Conservation (phyloP, 1,140 invertebrate species). For the Orius insidiosus region DNA sequence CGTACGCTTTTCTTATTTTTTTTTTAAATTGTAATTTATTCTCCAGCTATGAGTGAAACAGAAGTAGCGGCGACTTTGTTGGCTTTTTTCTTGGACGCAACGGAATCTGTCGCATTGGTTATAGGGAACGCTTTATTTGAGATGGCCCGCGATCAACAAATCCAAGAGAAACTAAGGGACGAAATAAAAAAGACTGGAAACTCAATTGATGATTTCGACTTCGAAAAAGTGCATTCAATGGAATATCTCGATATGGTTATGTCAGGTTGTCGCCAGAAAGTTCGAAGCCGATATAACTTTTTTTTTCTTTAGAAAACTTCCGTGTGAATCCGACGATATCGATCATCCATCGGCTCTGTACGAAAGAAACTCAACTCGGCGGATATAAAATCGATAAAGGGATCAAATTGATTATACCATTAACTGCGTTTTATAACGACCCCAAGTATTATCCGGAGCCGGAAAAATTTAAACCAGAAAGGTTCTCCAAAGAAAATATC, state of each 20-base stretch:
- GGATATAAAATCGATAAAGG: slow-evolving; percentile 29
- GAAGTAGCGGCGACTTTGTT: no score
- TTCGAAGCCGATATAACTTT: no score
- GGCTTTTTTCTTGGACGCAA: no score
- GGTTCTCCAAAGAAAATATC: slow-evolving; percentile 32
- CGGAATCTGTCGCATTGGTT: no score
- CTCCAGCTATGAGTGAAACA: no score
- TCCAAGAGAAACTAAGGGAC: slow-evolving; percentile 2
- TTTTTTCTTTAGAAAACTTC: not conserved
- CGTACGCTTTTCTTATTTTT: no score
- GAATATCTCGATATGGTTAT: no score
- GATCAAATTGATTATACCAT: slow-evolving; percentile 24
- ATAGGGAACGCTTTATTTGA: not conserved
- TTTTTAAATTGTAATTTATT: no score
- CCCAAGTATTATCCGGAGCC: slow-evolving; percentile 37
- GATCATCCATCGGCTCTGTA: not conserved
- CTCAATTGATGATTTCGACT: not conserved
- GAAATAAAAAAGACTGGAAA: not conserved
- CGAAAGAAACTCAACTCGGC: not conserved
- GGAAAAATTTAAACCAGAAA: slow-evolving; percentile 42
- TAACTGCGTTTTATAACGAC: slow-evolving; percentile 27
- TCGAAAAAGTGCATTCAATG: not conserved
- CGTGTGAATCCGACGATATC: not conserved
- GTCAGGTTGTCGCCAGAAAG: no score
- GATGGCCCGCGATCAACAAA: not conserved